Percentiles rank a stretch among this genome's conserved stretches.
Conservation (phyloP, 2,888 invertebrate species). For the Rhabditoides inermis region DNA sequence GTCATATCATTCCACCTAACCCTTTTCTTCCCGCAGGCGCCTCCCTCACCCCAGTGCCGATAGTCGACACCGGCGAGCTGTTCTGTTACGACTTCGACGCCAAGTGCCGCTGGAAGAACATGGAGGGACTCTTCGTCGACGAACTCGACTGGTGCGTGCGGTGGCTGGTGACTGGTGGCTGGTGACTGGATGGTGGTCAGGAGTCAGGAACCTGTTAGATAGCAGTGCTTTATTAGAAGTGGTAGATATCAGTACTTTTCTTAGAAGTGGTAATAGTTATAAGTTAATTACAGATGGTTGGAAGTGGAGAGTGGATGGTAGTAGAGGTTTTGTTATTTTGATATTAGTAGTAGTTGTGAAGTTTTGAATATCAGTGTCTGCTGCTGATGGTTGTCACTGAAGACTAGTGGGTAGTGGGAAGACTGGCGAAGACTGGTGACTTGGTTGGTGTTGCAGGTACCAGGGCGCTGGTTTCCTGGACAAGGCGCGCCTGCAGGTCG, state of each 20-base stretch:
- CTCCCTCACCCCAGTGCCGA: conserved; percentile 17
- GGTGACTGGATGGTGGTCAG: no score
- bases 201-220: no score
- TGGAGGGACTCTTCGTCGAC: conserved; percentile 47
- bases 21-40: no score
- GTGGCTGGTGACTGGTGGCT: no score
- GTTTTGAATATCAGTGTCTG: no score
- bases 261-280: no score
- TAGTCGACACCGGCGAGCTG: conserved; percentile 21
- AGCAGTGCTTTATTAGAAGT: no score
- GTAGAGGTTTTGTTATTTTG: background rate
- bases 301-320: no score
- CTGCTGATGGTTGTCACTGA: background rate
- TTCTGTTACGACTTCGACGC: conserved; percentile 45
- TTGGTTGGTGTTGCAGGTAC: conserved; percentile 2
- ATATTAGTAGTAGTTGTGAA: no score
- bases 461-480: conserved; percentile 46
- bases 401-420: background rate
- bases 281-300: no score
- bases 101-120: conserved; percentile 45
- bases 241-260: no score
- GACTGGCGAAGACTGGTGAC: background rate
- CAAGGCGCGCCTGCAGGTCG: conserved; percentile 29
- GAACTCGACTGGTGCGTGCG: conserved; percentile 51
- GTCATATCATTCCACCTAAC: no score